Conservation (phyloP, 2,113 vertebrate species). For the Struthio camelus region DNA sequence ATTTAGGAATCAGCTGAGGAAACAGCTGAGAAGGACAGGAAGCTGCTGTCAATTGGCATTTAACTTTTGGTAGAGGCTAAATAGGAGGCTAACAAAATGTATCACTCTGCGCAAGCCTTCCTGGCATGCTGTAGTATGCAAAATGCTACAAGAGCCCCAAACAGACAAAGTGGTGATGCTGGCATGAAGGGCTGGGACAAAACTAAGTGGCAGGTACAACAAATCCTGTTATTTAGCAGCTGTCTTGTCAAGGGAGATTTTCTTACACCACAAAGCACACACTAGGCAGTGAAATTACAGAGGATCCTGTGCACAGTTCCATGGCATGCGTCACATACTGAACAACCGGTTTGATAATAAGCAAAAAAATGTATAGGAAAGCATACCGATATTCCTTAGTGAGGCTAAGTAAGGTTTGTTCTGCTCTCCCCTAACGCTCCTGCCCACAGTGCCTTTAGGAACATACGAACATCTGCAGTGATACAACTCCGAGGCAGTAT, state of each 20-base stretch:
- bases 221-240: not conserved
- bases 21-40: not conserved
- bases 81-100: not conserved
- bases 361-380: not conserved
- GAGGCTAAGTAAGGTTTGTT: not conserved
- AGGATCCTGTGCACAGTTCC: not conserved
- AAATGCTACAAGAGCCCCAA: not conserved
- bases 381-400: not conserved
- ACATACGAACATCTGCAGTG: not conserved
- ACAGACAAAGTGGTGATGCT: not conserved
- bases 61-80: not conserved
- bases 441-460: not conserved
- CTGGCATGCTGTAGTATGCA: not conserved
- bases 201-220: not conserved
- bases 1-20: not conserved
- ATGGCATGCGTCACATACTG: accelerated
- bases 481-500: not conserved
- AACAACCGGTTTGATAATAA: not conserved
- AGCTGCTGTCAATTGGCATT: not conserved
- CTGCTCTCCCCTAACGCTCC: not conserved
- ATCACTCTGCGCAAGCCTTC: not conserved
- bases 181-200: not conserved
- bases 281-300: accelerated
- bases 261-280: not conserved
- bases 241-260: not conserved